A percentile compares a stretch with the other conserved stretches of the same genome.
Evolutionary conservation across 2,888 invertebrate genomes (phyloP).

Genomic region (Hyposoter didymator): DNA sequence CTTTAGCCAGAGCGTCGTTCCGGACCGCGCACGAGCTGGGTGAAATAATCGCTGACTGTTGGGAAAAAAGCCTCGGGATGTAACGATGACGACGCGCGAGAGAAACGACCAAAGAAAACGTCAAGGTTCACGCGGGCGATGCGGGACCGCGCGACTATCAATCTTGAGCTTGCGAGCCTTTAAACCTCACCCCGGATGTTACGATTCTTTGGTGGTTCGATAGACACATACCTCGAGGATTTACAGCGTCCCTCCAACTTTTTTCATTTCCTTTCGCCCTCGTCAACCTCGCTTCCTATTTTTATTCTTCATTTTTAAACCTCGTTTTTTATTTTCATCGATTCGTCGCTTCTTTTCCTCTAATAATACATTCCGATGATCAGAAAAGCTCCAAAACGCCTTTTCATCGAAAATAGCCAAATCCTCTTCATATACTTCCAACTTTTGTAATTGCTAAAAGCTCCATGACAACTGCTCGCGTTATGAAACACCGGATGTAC

Average conservation of each 20-base stretch:
- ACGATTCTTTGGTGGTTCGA: conserved; percentile 28
- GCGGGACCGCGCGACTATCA: conserved; percentile 71
- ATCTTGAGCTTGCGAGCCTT: conserved; percentile 60
- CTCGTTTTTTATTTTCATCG: background rate
- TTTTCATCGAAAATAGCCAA: background rate
- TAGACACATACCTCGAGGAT: conserved; percentile 36
- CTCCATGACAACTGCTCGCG: conserved; percentile 53
- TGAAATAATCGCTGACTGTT: conserved; percentile 71
- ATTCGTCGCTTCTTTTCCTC: background rate
- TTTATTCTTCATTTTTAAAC: background rate
- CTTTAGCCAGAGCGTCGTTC: conserved; percentile 7
- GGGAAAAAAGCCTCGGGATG: conserved; percentile 65
- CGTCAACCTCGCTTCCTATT: background rate
- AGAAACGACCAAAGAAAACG: conserved; percentile 37
- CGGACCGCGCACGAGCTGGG: conserved; percentile 34
- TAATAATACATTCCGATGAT: background rate
- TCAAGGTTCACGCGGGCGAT: conserved; percentile 62
- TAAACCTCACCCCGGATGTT: conserved; percentile 30
- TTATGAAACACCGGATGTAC: conserved; percentile 62
- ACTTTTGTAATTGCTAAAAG: conserved; percentile 28
- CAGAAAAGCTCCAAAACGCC: background rate
- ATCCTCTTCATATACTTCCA: conserved; percentile 4
- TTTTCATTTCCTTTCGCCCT: background rate
- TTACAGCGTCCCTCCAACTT: conserved; percentile 22
- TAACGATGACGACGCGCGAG: conserved; percentile 64